phyloP scores from a whole-genome alignment of 2,113 vertebrate genomes.

The Coptodon bakossiorum region DNA sequence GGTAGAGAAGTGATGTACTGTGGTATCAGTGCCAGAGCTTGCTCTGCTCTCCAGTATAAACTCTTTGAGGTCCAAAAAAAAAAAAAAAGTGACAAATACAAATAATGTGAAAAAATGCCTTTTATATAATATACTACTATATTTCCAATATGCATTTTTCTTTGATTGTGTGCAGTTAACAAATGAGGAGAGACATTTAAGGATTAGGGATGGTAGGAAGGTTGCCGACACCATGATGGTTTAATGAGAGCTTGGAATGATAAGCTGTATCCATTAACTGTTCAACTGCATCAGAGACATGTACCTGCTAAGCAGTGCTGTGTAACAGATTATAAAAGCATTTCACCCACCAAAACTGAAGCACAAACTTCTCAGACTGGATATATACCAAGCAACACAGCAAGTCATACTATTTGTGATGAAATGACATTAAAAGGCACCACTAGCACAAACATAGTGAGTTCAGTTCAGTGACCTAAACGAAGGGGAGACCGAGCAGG shows the following conservation, averaged over 20 bases:
- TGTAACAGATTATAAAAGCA: neutral
- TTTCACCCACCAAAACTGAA: neutral
- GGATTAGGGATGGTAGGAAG: neutral
- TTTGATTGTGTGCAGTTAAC: neutral
- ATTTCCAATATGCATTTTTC: neutral
- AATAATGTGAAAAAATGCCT: neutral
- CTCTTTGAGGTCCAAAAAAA: neutral
- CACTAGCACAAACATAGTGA: fast-evolving
- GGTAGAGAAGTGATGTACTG: slow-evolving; percentile 9
- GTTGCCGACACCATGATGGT: neutral
- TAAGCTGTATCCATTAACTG: neutral
- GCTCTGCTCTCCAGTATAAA: neutral
- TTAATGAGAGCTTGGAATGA: neutral
- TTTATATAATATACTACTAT: neutral
- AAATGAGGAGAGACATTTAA: neutral
- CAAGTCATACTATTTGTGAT: neutral
- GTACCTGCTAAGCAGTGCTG: neutral
- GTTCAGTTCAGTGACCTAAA: neutral
- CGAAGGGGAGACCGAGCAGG: neutral
- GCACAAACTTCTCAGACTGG: neutral
- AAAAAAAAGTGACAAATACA: neutral
- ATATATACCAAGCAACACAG: fast-evolving
- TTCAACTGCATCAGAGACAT: neutral
- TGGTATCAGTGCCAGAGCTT: neutral
- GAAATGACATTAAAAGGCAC: neutral